Conservation (phyloP, 1,140 invertebrate genomes). For the Drusus annulatus region DNA sequence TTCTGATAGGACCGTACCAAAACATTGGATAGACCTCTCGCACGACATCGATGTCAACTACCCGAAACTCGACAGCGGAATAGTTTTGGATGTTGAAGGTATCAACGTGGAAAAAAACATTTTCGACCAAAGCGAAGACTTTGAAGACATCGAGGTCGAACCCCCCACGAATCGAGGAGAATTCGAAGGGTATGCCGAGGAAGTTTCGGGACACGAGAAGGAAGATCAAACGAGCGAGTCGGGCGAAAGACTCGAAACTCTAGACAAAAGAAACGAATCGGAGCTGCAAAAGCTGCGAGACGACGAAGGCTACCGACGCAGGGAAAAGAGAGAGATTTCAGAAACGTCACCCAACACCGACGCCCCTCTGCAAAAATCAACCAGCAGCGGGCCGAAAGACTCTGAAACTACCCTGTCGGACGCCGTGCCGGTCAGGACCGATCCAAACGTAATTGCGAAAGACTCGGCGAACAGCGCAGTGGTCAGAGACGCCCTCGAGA, state of each 20-base stretch:
- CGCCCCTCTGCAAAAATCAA: not conserved
- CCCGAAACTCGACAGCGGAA: constrained; percentile 40
- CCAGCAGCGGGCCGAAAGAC: not conserved
- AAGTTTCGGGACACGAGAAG: not conserved
- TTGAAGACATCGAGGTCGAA: constrained; percentile 30
- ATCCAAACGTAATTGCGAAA: not conserved
- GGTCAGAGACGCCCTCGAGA: constrained; percentile 58
- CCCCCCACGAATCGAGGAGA: constrained; percentile 9
- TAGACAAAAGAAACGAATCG: constrained; percentile 17
- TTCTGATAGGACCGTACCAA: constrained; percentile 5
- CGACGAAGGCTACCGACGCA: not conserved
- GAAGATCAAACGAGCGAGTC: not conserved
- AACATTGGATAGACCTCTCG: constrained; percentile 62
- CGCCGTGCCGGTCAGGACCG: not conserved
- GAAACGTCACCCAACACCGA: not conserved
- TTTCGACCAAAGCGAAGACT: constrained; percentile 44
- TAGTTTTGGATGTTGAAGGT: constrained; percentile 53
- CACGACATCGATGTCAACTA: constrained; percentile 68
- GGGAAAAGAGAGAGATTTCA: not conserved
- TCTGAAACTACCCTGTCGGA: not conserved
- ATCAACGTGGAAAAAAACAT: constrained; percentile 52
- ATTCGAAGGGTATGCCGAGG: constrained; percentile 15
- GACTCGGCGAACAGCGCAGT: not conserved
- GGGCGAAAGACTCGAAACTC: constrained; percentile 3
- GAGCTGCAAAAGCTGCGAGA: not conserved